Evolutionary conservation across 2,797 vertebrate species (phyloP).

Genomic region (Thamnophis elegans): DNA sequence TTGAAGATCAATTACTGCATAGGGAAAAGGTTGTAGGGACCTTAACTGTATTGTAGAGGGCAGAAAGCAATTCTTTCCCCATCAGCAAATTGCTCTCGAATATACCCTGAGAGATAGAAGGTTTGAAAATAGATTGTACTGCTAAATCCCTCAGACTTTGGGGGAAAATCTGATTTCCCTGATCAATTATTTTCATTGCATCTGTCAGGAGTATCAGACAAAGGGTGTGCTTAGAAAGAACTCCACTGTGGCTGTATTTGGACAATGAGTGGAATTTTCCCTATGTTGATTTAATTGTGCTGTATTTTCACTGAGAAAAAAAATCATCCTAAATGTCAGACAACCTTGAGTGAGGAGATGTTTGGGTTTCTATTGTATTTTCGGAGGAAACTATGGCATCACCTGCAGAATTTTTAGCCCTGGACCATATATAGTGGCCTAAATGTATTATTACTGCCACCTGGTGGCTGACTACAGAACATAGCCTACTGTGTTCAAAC

Average conservation of each 20-base stretch:
- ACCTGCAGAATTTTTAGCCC: background rate
- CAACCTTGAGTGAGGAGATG: background rate
- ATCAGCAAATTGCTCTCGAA: background rate
- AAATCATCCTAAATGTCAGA: background rate
- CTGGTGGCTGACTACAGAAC: background rate
- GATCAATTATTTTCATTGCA: background rate
- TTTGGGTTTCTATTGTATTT: background rate
- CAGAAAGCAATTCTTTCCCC: background rate
- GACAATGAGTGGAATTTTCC: background rate
- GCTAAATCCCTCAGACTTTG: background rate
- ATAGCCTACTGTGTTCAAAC: background rate
- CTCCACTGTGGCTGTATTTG: background rate
- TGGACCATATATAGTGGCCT: background rate
- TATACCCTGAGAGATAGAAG: background rate
- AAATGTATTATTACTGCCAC: constrained; percentile 15
- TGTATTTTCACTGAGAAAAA: background rate
- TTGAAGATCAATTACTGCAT: background rate
- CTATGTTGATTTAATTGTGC: background rate
- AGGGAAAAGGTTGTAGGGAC: background rate
- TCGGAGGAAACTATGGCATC: background rate
- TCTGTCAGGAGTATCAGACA: background rate
- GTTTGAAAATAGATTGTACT: background rate
- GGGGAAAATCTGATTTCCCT: background rate
- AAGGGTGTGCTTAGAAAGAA: background rate
- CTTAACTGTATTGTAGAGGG: background rate